Percentiles rank a stretch among this genome's conserved stretches.
These are phyloP conservation scores for Alviniconcha strummeri DNA, from an alignment of 2,888 invertebrate species.

Conservation along the genomic window DNA sequence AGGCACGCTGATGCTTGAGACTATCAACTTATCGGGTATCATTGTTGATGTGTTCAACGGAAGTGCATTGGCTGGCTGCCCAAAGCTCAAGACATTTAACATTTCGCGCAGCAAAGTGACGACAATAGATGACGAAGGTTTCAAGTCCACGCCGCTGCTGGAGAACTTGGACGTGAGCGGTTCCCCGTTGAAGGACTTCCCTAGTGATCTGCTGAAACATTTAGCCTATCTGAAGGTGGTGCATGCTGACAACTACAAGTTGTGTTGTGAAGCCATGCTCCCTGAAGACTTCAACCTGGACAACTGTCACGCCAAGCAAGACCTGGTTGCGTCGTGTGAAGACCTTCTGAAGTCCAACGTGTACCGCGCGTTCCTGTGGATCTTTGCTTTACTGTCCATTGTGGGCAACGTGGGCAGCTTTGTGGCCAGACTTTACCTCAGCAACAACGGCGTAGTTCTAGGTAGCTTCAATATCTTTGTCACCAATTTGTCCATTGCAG, in stretches of 20 bases:
- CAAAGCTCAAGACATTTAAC: background rate
- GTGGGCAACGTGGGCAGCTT: conserved; percentile 25
- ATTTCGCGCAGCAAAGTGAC: background rate
- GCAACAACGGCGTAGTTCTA: background rate
- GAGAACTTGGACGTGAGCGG: background rate
- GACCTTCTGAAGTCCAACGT: conserved; percentile 20
- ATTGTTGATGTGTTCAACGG: background rate
- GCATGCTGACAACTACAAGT: background rate
- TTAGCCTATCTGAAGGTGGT: background rate
- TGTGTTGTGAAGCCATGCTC: conserved; percentile 23
- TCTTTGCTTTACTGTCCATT: conserved; percentile 24
- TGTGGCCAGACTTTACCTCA: conserved; percentile 20
- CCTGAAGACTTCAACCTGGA: conserved; percentile 1
- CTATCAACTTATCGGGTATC: background rate
- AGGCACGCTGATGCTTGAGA: too few relatives aligned
- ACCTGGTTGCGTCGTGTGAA: conserved; percentile 11
- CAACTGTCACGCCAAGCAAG: conserved; percentile 8
- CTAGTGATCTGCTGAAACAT: background rate
- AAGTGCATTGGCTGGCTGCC: background rate
- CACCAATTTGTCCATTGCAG: conserved; percentile 34
- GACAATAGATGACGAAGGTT: background rate
- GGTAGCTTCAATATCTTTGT: conserved; percentile 35
- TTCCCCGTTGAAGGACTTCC: background rate
- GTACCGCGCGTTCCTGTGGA: conserved; percentile 25
- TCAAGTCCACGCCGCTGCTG: background rate